Evolutionary conservation across 2,797 vertebrate genomes (phyloP).

Genomic region (Mastacembelus armatus): DNA sequence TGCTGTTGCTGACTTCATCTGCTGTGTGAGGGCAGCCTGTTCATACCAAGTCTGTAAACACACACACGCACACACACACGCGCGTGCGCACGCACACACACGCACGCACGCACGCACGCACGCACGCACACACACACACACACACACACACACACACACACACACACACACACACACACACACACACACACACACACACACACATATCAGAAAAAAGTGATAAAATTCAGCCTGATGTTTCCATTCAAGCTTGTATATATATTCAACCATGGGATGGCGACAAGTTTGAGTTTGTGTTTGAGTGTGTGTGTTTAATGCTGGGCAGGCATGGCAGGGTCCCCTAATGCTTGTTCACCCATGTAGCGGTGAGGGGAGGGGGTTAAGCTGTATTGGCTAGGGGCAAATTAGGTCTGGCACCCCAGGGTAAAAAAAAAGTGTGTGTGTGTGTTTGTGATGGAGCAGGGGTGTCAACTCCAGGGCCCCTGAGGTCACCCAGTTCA

Average conservation of each 20-base stretch:
- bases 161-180: too few species aligned
- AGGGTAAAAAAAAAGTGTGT: conserved; percentile 67
- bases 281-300: conserved; percentile 31
- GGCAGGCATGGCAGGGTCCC: conserved; percentile 46
- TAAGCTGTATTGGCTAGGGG: conserved; percentile 82
- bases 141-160: conserved; percentile 22
- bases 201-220: conserved; percentile 10
- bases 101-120: conserved; percentile 30
- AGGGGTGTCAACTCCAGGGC: conserved; percentile 68
- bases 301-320: conserved; percentile 39
- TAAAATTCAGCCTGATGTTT: conserved; percentile 27
- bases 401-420: conserved; percentile 80
- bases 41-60: conserved; percentile 81
- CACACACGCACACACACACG: conserved; percentile 10
- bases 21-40: conserved; percentile 18
- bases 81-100: conserved; percentile 14
- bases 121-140: too few species aligned
- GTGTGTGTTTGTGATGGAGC: conserved; percentile 50
- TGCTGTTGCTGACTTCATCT: not conserved
- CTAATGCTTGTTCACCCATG: conserved; percentile 70
- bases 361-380: conserved; percentile 72
- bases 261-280: conserved; percentile 18
- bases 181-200: conserved; percentile 15
- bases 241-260: conserved; percentile 22
- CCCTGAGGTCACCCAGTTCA: conserved; percentile 75